Conservation (phyloP, 2,113 vertebrate species). For the Bombycilla garrulus region DNA sequence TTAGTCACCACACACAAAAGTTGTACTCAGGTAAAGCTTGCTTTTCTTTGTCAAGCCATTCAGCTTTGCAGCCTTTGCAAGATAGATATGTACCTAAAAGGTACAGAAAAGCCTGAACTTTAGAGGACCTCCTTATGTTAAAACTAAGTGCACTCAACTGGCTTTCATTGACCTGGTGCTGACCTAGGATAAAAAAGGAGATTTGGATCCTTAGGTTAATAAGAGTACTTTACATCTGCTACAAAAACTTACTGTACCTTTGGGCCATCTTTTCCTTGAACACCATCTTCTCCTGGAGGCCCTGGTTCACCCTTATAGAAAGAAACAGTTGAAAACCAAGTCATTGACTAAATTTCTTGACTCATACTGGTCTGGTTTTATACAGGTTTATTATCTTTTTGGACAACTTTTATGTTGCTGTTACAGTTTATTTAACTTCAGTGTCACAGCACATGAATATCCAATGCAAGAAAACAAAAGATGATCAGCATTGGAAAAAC, state of each 20-base stretch:
- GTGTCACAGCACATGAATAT: not conserved
- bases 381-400: not conserved
- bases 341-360: not conserved
- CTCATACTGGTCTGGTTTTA: not conserved
- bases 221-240: not conserved
- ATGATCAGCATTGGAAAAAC: not conserved
- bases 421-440: not conserved
- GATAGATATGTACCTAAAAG: not conserved
- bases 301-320: constrained; percentile 85
- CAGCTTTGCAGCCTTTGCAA: not conserved
- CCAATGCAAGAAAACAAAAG: not conserved
- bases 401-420: not conserved
- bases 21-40: not conserved
- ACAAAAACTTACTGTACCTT: constrained; percentile 80
- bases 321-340: constrained; percentile 1
- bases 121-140: not conserved
- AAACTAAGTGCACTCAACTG: not conserved
- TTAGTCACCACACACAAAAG: not conserved
- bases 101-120: not conserved
- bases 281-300: constrained; percentile 88
- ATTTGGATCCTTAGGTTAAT: not conserved
- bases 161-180: not conserved
- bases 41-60: not conserved
- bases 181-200: not conserved
- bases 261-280: constrained; percentile 91